These are phyloP conservation scores for Tragelaphus scriptus DNA, from an alignment of 2,113 vertebrate species.

Conservation along the genomic window DNA sequence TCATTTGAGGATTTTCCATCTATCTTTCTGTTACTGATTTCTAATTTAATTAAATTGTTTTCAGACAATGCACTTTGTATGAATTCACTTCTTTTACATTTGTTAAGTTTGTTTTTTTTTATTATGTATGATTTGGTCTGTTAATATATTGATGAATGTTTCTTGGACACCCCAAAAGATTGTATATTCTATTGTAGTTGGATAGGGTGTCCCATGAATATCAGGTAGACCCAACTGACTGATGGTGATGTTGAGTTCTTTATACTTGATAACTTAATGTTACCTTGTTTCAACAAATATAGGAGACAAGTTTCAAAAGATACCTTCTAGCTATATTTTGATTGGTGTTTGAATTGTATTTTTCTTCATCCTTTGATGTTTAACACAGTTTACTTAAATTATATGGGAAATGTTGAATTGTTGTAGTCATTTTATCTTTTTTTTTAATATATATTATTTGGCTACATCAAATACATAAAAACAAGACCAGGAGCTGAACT, in stretches of 20 bases:
- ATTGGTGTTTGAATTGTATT: background rate
- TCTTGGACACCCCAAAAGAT: background rate
- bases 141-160: background rate
- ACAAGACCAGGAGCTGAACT: background rate
- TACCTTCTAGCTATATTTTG: background rate
- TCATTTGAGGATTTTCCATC: background rate
- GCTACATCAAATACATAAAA: background rate
- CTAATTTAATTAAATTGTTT: background rate
- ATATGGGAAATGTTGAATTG: background rate
- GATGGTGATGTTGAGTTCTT: background rate
- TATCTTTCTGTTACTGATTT: background rate
- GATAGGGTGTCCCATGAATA: background rate
- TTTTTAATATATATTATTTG: background rate
- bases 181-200: background rate
- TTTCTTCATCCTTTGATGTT: background rate
- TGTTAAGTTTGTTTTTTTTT: background rate
- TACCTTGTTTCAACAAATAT: background rate
- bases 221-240: background rate
- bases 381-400: background rate
- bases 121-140: background rate
- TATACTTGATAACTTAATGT: background rate
- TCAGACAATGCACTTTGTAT: background rate
- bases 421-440: background rate
- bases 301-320: background rate
- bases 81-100: background rate